Evolutionary conservation across 2,888 invertebrate genomes (phyloP).

Genomic region (Muscina levida): DNA sequence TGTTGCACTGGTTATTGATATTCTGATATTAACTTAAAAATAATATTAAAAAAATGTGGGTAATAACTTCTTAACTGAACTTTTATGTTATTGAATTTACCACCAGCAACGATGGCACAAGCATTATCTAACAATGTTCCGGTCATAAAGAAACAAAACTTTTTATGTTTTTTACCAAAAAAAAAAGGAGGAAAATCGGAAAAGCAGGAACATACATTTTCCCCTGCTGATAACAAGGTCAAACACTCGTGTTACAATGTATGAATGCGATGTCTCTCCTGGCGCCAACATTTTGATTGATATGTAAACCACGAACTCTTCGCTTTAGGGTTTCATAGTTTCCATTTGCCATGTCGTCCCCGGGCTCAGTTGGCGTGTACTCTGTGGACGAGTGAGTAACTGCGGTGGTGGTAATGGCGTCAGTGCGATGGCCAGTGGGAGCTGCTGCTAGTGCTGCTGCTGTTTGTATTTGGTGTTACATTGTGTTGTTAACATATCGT

Average conservation of each 20-base stretch:
- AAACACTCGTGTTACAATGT: conserved; percentile 33
- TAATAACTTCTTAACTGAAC: conserved; percentile 30
- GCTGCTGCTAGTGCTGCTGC: conserved; percentile 8
- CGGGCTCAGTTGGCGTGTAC: not conserved
- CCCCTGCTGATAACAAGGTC: conserved; percentile 56
- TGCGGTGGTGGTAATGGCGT: conserved; percentile 7
- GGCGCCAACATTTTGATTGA: conserved; percentile 58
- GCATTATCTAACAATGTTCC: conserved; percentile 52
- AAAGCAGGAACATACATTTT: conserved; percentile 30
- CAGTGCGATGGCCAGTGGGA: conserved; percentile 5
- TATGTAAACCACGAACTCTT: conserved; percentile 53
- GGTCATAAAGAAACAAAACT: conserved; percentile 41
- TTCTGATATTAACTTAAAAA: not conserved
- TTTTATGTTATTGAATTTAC: conserved; percentile 29
- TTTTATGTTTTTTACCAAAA: conserved; percentile 48
- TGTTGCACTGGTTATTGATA: conserved; percentile 12
- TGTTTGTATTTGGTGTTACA: conserved; percentile 27
- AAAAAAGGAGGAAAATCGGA: conserved; percentile 2
- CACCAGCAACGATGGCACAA: conserved; percentile 14
- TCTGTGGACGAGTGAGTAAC: not conserved
- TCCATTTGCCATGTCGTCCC: conserved; percentile 11
- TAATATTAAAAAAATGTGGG: conserved; percentile 27
- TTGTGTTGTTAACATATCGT: conserved; percentile 48
- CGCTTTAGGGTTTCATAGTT: conserved; percentile 24
- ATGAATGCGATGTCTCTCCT: conserved; percentile 30